Percentiles rank a stretch among this genome's conserved stretches.
phyloP scores from a whole-genome alignment of 2,888 invertebrate genomes.

The Lepidocyrtoides sp. region DNA sequence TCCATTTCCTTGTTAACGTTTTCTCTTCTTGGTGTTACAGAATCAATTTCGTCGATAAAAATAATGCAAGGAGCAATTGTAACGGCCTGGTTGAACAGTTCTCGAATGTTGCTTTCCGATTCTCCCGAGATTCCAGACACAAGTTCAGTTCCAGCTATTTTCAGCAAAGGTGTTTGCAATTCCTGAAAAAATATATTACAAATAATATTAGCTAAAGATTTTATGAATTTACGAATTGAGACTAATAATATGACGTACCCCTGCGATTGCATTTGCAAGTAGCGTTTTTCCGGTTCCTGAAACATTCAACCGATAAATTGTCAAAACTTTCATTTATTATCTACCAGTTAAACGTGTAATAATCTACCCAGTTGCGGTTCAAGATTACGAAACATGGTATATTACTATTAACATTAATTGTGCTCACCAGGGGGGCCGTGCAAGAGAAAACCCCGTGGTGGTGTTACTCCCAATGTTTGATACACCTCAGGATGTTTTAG shows the following conservation, averaged over 20 bases:
- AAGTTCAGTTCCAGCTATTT: slow-evolving; percentile 96
- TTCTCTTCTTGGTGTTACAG: slow-evolving; percentile 96
- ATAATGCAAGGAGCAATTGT: slow-evolving; percentile 93
- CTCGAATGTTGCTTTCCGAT: slow-evolving; percentile 94
- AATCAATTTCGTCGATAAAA: slow-evolving; percentile 98
- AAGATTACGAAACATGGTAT: not conserved
- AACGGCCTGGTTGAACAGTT: slow-evolving; percentile 95
- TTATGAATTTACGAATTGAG: too few species aligned
- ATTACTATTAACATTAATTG: not conserved
- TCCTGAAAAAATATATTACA: slow-evolving; percentile 88
- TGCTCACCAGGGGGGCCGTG: slow-evolving; percentile 96
- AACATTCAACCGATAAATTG: not conserved
- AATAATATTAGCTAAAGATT: too few species aligned
- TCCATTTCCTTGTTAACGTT: slow-evolving; percentile 98
- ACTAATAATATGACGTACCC: slow-evolving; percentile 90
- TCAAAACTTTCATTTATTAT: not conserved
- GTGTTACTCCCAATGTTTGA: slow-evolving; percentile 93
- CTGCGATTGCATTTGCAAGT: slow-evolving; percentile 93
- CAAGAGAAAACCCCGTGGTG: slow-evolving; percentile 96
- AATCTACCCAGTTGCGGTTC: too few species aligned
- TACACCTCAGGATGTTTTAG: slow-evolving; percentile 97
- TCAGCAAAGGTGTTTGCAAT: slow-evolving; percentile 93
- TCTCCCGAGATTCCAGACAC: slow-evolving; percentile 97
- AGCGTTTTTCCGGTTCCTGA: slow-evolving; percentile 89
- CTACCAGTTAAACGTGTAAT: too few species aligned